A percentile compares a stretch with the other conserved stretches of the same genome.
These are phyloP conservation scores for Mormyrus iriodes DNA, from an alignment of 2,113 vertebrate species.

Conservation along the genomic window DNA sequence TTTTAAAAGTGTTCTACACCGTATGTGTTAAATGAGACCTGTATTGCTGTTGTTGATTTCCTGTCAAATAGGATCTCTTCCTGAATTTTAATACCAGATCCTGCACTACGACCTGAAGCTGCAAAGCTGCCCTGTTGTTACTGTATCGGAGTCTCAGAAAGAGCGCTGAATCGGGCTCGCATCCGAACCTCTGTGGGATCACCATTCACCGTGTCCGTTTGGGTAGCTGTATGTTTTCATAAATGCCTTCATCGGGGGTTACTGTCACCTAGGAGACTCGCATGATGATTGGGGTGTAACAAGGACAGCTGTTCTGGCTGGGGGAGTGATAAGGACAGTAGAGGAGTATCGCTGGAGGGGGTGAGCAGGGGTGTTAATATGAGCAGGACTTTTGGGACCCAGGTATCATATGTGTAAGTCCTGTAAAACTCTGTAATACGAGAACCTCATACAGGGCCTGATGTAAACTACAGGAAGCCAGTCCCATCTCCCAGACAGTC, in stretches of 20 bases:
- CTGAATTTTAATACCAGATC: background rate
- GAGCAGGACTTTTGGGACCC: background rate
- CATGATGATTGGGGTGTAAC: background rate
- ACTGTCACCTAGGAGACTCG: background rate
- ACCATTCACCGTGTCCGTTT: background rate
- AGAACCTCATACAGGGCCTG: background rate
- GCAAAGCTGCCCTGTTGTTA: background rate
- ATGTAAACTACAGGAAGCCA: background rate
- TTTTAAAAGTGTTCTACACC: background rate
- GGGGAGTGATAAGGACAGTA: background rate
- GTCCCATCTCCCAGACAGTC: background rate
- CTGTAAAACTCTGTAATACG: background rate
- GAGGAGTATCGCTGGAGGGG: background rate
- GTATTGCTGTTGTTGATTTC: background rate
- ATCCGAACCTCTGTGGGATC: background rate
- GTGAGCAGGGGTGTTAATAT: background rate
- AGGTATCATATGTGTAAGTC: background rate
- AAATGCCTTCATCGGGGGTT: background rate
- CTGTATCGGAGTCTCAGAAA: background rate
- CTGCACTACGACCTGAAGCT: background rate
- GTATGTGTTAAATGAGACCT: background rate
- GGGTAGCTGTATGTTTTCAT: background rate
- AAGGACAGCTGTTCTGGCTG: background rate
- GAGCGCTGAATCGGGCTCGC: background rate
- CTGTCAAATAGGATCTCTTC: background rate